A percentile compares a stretch with the other conserved stretches of the same genome.
Evolutionary conservation across 2,888 invertebrate genomes (phyloP).

Genomic region (Nesidiocoris tenuis): DNA sequence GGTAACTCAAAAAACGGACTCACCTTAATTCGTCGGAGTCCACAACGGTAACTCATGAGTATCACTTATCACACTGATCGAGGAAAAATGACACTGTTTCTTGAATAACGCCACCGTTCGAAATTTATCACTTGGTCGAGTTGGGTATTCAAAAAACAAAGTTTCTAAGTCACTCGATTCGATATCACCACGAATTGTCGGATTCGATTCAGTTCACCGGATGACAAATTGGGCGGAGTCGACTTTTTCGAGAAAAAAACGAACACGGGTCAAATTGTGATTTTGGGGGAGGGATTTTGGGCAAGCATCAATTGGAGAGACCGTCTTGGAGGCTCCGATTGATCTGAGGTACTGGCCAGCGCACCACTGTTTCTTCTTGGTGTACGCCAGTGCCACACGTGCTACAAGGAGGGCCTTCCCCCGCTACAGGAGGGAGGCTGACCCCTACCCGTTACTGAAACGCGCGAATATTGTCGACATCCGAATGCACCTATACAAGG

Average conservation of each 20-base stretch:
- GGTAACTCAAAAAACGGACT: neutral
- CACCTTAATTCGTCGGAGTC: conserved; percentile 37
- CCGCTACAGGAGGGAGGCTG: neutral
- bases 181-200: conserved; percentile 8
- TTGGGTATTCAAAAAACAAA: neutral
- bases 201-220: neutral
- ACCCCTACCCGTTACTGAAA: neutral
- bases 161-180: conserved; percentile 11
- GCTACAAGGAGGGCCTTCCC: conserved; percentile 22
- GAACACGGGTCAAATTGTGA: neutral
- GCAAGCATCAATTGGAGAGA: conserved; percentile 17
- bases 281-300: conserved; percentile 13
- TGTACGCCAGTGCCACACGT: conserved; percentile 32
- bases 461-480: neutral
- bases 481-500: too few relatives aligned
- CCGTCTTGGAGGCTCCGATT: conserved; percentile 29
- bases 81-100: conserved; percentile 14
- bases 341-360: conserved; percentile 39
- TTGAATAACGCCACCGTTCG: neutral
- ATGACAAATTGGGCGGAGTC: neutral
- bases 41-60: conserved; percentile 41
- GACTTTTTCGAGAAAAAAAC: neutral
- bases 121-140: conserved; percentile 16
- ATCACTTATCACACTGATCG: conserved; percentile 34
- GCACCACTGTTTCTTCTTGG: conserved; percentile 1